Base-by-base conservation (phyloP, 2,888 invertebrate species). In the Tinea trinotella region DNA sequence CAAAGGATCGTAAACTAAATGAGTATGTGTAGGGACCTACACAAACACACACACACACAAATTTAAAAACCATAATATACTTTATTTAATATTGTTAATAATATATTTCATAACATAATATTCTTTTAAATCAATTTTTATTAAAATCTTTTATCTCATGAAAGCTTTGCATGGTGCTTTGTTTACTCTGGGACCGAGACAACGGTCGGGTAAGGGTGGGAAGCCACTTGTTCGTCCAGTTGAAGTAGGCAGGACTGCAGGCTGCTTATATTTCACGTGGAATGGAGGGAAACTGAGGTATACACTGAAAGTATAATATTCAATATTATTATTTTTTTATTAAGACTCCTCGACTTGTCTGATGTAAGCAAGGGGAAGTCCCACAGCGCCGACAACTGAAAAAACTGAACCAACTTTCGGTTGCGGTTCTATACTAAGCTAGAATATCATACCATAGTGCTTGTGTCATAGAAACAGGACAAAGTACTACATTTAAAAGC, bases 251-350 rank as follows among this genome's bases (percentile, higher is more conserved):
- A 90, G 61, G n/a, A 87, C 87, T 13, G 74, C 56, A 0, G 90
- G 90, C 62, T 87, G 82, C 64, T 89, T 89, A 64, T 91, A 90
- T 59, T 87, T 86, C 52, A 88, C 85, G 61, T 88, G 88, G 63
- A 76, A 87, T 62, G 73, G 75, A 12, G 90, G 90, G 70, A 79
- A 89, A 56, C 84, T 79, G 53, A 88, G 65, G 61, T 90, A 90
- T 0, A 75, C 76, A 13, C 89, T 89, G 71, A 53, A 71, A 36
- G 35, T 20, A 54, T 22, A 59, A 52, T 30, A 20, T 20, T 52
- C n/a, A n/a, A n/a, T 49, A 44, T 40, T 40, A 13, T 40, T 40
- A 40, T 24, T 24, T 9, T 24, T 24, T 24, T 24, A 24, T 7
- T 9, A n/a, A n/a, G n/a, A n/a, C n/a, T n/a, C n/a, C n/a, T n/a